Base-by-base conservation (phyloP, 2,797 vertebrate genomes). In the Varecia variegata region DNA sequence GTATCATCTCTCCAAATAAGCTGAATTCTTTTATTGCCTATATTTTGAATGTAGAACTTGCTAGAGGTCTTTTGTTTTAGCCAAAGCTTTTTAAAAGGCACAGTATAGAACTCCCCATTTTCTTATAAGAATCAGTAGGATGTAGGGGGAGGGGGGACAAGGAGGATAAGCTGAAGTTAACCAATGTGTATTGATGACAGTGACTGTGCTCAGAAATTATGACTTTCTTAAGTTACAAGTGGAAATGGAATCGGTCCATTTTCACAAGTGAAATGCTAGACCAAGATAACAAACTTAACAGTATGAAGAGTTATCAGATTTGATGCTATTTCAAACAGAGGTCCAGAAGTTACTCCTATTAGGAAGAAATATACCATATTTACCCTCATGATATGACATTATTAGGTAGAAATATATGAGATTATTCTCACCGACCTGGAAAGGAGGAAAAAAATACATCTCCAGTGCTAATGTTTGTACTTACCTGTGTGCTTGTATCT, bases 261-360 rank as follows among this genome's bases (percentile, higher is more conserved):
- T 76, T 82, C 43, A 58, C 30, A 87, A 87, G 68, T 54, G 54
- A 88, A 77, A 73, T 60, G 18, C 20, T 84, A 77, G 76, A 52
- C 32, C 25, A 88, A 65, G 45, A 38, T 65, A 25, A 68, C 32
- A 83, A 87, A 73, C 79, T 65, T 40, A 62, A 82, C 7, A 76
- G 27, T 14, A 40, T 32, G 4, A 52, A 52, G 38, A 54, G 6
- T 90, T 60, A 71, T 2, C 40, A 81, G 32, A 81, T 62, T 73
- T 83, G 43, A 45, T 47, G 50, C 82, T 82, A 81, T 74, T 95
- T 90, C 67, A 93, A 97, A 83, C 10, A 38, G 50, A 54, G 3
- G 15, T 94, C 17, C 32, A 58, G 32, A 68, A 35, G 3, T 79
- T 30, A 70, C 3, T 12, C 30, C 54, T 2, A 14, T 6, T 35